Evolutionary conservation across 2,888 invertebrate genomes (phyloP), one percentile per base, ranked within the genome.

Genomic region (Neocrepidodera transversa): DNA sequence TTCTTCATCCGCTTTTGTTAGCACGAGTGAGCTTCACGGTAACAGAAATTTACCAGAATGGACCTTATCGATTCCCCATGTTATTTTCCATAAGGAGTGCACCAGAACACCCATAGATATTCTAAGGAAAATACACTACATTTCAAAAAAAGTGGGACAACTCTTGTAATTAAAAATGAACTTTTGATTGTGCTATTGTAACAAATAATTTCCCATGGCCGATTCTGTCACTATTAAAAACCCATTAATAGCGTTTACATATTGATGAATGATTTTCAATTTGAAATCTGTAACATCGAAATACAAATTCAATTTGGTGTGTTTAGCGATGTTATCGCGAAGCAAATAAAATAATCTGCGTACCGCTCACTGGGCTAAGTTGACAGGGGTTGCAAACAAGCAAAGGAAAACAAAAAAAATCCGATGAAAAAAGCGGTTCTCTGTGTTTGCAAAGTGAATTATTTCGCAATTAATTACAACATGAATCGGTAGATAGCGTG

Each of bases 391-490:
- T 3, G 26, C 43, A 20, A 26, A 26, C 43, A 26, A 43, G 11
- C 43, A 13, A 2, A 6, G 14, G 14, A 3, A 26, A 45, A n/a
- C 26, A 17, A 18, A 49, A 35, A 18, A 49, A 49, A 13, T 38
- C 23, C 7, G 6, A 17, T 40, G 23, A 51, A 51, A 23, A 26
- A 35, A 47, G 45, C 14, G 56, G 47, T 16, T 47, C 40, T 36
- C 28, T 28, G 18, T 57, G 57, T 61, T 61, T 52, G 43, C 36
- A 28, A 48, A 53, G 53, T 61, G 57, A 61, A 61, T 61, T 57
- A 61, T 61, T 61, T 57, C 61, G 61, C 57, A 43, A 57, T 61
- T 61, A 61, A 61, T 61, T 61, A 57, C 53, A 17, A 32, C 32
- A 23, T 17, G 18, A 20, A 43, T 52, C 45, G 57, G 57, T 49